Evolutionary conservation across 23 tunicate species (phyloP), one percentile per base, ranked within the genome.

Genomic region (Aplidium turbinatum): DNA sequence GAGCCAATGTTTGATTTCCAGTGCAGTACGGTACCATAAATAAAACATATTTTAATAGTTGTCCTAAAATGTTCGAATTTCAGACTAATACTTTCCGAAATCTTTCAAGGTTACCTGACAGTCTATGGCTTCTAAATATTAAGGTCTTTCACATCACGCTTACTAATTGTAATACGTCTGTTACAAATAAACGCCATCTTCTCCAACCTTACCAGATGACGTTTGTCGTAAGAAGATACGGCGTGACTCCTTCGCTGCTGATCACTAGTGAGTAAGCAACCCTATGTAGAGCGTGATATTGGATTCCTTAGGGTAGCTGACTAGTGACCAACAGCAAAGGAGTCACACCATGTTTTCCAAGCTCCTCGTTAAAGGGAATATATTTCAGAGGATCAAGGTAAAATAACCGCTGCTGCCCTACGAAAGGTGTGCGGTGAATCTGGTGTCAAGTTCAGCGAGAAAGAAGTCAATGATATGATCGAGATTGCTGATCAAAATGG

Each of bases 401-500:
- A 82, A 76, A 72, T 90, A 24, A 90, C 89, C 35, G 74, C 86
- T 7, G 57, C 79, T 18, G 77, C 97, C 9, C 32, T 90, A 69
- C 85, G 68, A 26, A 63, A 58, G 28, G 82, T 90, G 0, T 90
- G 97, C 55, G 33, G 85, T 34, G 89, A 90, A 33, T 69, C 78
- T 56, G 85, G 81, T 19, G 80, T 83, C 29, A 70, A 72, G 31
- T 63, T 90, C 53, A 76, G 80, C 19, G 89, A 90, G 47, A 70
- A 75, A 35, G 97, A 90, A 72, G 60, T 83, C 48, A 73, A 63
- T 16, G 89, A 90, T 33, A 90, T 90, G 97, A 90, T 90, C 5
- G 76, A 85, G 40, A 67, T 83, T 29, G 97, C 97, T 27, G 97
- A 90, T 63, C 55, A 50, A 5, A 90, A 90, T 77, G 97, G 97